Conservation (phyloP, 2,797 vertebrate species). For the Acanthornis magna region DNA sequence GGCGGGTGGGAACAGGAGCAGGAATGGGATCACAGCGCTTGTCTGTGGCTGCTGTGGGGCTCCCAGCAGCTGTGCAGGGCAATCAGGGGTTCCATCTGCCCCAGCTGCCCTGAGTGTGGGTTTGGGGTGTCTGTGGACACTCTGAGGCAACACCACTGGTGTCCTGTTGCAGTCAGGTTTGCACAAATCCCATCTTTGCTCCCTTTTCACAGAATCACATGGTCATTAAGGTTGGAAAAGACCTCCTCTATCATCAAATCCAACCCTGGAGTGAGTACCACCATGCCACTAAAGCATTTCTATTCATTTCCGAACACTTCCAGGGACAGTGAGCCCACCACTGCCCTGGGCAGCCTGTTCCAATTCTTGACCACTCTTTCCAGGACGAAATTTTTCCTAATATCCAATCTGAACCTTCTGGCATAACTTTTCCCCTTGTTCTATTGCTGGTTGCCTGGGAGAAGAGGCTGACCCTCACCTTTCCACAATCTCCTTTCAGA, state of each 20-base stretch:
- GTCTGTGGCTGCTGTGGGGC: neutral
- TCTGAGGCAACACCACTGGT: neutral
- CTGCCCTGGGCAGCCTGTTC: neutral
- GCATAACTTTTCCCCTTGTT: neutral
- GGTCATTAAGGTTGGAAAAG: neutral
- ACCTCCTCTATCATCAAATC: neutral
- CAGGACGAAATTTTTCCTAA: neutral
- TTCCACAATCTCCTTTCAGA: neutral
- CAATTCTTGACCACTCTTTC: neutral
- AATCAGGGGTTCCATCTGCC: fast-evolving
- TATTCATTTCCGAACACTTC: neutral
- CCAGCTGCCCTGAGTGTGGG: fast-evolving
- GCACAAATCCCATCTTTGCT: neutral
- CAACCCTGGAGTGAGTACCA: neutral
- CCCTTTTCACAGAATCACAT: neutral
- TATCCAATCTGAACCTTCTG: neutral
- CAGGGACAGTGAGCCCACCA: neutral
- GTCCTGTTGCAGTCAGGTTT: fast-evolving
- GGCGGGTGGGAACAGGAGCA: neutral
- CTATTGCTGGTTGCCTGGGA: neutral
- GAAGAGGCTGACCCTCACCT: neutral
- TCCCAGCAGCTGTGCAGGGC: neutral
- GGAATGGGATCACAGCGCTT: fast-evolving
- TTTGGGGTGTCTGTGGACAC: fast-evolving
- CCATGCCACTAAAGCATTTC: neutral